Conservation (phyloP, 2,113 vertebrate species). For the Perca schrenkii region DNA sequence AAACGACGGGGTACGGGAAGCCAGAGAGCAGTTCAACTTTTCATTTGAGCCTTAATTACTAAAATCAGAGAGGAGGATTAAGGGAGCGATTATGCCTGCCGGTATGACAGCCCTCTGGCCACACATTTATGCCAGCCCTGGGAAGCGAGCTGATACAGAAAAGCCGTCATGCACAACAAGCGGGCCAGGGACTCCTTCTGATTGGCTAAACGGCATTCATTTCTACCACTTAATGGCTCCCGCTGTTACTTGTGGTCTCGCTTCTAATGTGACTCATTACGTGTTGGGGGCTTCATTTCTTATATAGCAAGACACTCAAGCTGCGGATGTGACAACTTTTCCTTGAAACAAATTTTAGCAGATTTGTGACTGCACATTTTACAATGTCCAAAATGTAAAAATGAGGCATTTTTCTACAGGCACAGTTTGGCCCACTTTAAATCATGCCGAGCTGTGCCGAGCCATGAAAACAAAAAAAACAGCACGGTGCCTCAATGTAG, state of each 20-base stretch:
- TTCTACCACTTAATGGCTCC: conserved; percentile 43
- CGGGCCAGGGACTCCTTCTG: conserved; percentile 29
- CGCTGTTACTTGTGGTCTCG: conserved; percentile 17
- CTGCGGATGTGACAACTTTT: not conserved
- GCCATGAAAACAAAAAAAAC: not conserved
- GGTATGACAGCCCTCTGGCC: conserved; percentile 66
- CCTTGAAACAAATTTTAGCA: not conserved
- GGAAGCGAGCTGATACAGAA: conserved; percentile 30
- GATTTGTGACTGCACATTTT: not conserved
- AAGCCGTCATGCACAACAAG: conserved; percentile 39
- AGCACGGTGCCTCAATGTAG: too few relatives aligned
- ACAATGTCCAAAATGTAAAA: not conserved
- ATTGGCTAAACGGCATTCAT: conserved; percentile 50
- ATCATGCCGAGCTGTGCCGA: not conserved
- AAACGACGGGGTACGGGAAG: conserved; percentile 29
- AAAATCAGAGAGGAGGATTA: conserved; percentile 72
- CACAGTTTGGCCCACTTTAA: not conserved
- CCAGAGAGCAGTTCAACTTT: conserved; percentile 66
- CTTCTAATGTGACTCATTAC: conserved; percentile 43
- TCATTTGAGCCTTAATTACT: conserved; percentile 77
- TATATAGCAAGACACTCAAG: not conserved
- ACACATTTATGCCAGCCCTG: conserved; percentile 48
- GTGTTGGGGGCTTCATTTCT: conserved; percentile 12
- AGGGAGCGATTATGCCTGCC: conserved; percentile 72
- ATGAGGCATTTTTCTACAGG: not conserved